Base-by-base conservation (phyloP, 2,797 vertebrate genomes). In the Odontamblyopus rebecca region DNA sequence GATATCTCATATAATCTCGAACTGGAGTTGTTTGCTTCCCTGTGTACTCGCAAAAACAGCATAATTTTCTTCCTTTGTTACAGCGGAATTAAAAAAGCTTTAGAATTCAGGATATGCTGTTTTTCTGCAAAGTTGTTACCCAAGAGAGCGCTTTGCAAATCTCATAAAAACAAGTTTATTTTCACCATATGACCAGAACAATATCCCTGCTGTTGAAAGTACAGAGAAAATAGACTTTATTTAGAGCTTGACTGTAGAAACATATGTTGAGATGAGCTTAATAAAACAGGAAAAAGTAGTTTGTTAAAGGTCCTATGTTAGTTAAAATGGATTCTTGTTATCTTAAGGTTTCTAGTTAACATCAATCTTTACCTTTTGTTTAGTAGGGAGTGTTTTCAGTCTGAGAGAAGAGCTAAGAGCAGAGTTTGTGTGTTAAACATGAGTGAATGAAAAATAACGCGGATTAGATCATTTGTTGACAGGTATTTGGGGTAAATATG, bases 1-100 rank as follows among this genome's bases (percentile, higher is more conserved):
- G 56, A 75, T 69, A 72, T 69, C 51, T 44, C 19, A 9, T 16
- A 32, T 68, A 69, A 71, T 69, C 44, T 73, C 19, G 1, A 61
- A 35, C 71, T 72, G 68, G 61, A 62, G 61, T 60, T 57, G 68
- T 61, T 70, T 74, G 27, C 27, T 18, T 29, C 57, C 26, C 26
- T 29, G 27, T 27, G 26, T 60, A n/a, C 57, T 27, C 57, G 6
- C 57, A 60, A 30, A 30, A 30, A 60, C 6, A 12, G 12, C 57
- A 59, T 59, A 13, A 26, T 57, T 60, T 30, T 60, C 27, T 60
- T 60, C 54, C 15, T 60, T 60, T 60, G 57, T 60, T 60, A 60
- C 27, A 30, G 27, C 13, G 15, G 27, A 60, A 18, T 26, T 27
- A 26, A 23, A 59, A 26, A 26, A 59, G 12, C 56, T 29, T 60